Base-by-base conservation (phyloP, 2,797 vertebrate species). In the Eidolon dupreanum region DNA sequence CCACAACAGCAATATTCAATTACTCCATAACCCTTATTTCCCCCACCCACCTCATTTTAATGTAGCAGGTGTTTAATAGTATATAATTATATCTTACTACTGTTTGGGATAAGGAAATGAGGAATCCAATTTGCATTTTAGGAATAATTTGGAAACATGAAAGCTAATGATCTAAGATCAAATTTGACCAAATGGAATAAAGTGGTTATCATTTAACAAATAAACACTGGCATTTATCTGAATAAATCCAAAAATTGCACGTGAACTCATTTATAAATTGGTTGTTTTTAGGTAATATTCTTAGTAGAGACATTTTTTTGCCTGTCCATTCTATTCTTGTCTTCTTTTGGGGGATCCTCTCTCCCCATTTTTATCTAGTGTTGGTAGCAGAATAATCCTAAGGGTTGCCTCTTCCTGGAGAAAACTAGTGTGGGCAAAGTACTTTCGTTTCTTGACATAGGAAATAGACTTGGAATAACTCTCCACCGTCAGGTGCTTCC, bases 111-210 rank as follows among this genome's bases (percentile, higher is more conserved):
- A 65, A 74, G 65, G 16, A 92, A 96, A 86, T 86, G 70, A 96
- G 88, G 68, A 95, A 93, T 66, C 57, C 82, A 93, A 94, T 95
- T 95, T 96, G 88, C 85, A 83, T 85, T 95, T 92, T 74, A 95
- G 85, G 51, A 95, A 96, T 91, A 93, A 95, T 94, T 92, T 93
- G 81, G 88, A 87, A 97, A 94, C 66, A 68, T 31, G 13, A 93
- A 96, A 95, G 46, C 75, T 88, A 90, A 95, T 96, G 92, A 88
- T 82, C 77, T 94, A 51, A 86, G 33, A 84, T 92, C 26, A 53
- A 31, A 88, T 93, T 93, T 92, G 77, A 73, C 90, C 84, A 88
- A 82, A 83, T 83, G 63, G 55, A 95, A 90, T 63, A 90, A 26
- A n/a, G 31, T 57, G 33, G 68, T 86, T 77, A 87, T 71, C 43